Conservation (phyloP, 2,888 invertebrate species). For the Andrena dorsata region DNA sequence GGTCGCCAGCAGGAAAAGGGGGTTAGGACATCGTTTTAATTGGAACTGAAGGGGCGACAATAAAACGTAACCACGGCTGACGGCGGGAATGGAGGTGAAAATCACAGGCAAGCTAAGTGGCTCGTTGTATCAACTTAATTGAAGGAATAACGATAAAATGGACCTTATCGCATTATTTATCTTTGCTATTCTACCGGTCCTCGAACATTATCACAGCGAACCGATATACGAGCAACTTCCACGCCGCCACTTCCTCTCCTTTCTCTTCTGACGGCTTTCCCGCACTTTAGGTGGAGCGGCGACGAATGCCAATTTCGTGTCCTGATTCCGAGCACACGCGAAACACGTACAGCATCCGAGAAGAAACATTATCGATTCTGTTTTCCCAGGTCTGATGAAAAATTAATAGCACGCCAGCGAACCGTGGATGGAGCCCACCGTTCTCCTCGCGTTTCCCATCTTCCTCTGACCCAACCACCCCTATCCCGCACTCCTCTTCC, state of each 20-base stretch:
- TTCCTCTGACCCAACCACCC: not conserved
- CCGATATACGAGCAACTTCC: constrained; percentile 40
- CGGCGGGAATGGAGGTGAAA: constrained; percentile 52
- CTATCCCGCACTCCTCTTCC: not conserved
- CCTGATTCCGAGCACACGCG: constrained; percentile 65
- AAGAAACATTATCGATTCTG: constrained; percentile 79
- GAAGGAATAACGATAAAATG: constrained; percentile 76
- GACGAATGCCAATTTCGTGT: constrained; percentile 66
- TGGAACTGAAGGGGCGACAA: constrained; percentile 63
- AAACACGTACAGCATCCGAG: constrained; percentile 70
- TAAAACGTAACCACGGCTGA: constrained; percentile 54
- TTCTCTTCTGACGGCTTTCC: not conserved
- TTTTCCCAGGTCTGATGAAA: constrained; percentile 77
- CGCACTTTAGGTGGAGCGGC: not conserved
- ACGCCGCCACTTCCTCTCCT: not conserved
- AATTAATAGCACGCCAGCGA: constrained; percentile 72
- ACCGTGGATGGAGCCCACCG: constrained; percentile 27
- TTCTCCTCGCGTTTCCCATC: not conserved
- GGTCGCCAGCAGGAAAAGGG: constrained; percentile 20
- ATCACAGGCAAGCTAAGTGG: constrained; percentile 64
- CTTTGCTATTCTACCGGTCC: constrained; percentile 24
- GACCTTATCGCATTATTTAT: constrained; percentile 67
- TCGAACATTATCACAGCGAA: constrained; percentile 41
- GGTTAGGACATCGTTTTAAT: constrained; percentile 69
- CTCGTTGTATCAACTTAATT: constrained; percentile 75